A percentile compares a stretch with the other conserved stretches of the same genome.
Conservation (phyloP, 2,797 vertebrate genomes). For the Gobionotothen gibberifrons region DNA sequence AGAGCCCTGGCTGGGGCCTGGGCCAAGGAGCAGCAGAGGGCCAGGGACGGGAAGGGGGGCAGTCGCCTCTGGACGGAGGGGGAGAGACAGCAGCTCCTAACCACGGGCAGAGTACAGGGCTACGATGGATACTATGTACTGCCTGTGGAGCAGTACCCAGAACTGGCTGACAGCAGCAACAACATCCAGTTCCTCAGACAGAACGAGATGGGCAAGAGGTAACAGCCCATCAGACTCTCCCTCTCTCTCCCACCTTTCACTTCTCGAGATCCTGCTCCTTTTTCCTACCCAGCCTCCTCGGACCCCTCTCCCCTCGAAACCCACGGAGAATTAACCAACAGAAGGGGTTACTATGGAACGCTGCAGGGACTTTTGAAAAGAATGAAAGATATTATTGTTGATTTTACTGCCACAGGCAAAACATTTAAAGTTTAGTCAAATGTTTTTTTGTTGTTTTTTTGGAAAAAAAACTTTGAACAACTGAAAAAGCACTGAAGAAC, state of each 20-base stretch:
- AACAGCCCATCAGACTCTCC: constrained; percentile 88
- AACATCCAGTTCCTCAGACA: constrained; percentile 99
- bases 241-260: constrained; percentile 36
- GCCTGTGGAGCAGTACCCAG: constrained; percentile 98
- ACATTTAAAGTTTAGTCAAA: constrained; percentile 81
- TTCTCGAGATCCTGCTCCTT: constrained; percentile 59
- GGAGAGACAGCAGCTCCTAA: constrained; percentile 96
- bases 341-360: constrained; percentile 91
- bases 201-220: constrained; percentile 99
- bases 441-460: constrained; percentile 58
- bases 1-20: constrained; percentile 93
- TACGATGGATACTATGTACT: constrained; percentile 99
- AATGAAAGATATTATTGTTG: constrained; percentile 87
- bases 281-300: constrained; percentile 69
- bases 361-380: constrained; percentile 93
- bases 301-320: constrained; percentile 76
- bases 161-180: constrained; percentile 99
- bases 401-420: constrained; percentile 94
- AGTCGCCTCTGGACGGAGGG: constrained; percentile 98
- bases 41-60: constrained; percentile 93
- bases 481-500: constrained; percentile 91
- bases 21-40: constrained; percentile 95
- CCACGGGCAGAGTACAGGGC: constrained; percentile 93
- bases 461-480: constrained; percentile 78
- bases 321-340: constrained; percentile 94